Evolutionary conservation across 2,797 vertebrate species (phyloP), one percentile per base, ranked within the genome.

Genomic region (Pelobates cultripes): DNA sequence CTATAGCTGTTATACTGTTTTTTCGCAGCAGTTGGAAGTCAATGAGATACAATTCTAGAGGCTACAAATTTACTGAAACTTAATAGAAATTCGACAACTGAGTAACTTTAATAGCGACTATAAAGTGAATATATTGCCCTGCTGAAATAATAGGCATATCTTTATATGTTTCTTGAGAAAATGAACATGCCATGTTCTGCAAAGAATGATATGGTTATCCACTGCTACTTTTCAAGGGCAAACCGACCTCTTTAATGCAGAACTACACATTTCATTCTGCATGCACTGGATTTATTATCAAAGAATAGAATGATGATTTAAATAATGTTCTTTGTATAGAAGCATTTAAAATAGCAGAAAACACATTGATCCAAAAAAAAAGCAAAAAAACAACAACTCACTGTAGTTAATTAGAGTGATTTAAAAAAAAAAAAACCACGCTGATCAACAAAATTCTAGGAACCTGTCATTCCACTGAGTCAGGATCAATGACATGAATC

Each of bases 401-500:
- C 47, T 28, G 0, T 4, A 67, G 10, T 12, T 14, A 45, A 47
- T 70, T 40, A 73, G 28, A 9, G 28, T 3, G 40, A 28, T 28
- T 28, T 1, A 28, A 28, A 28, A 68, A 7, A 43, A 43, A 47
- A 70, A 51, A 70, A n/a, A n/a, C n/a, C n/a, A n/a, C 28, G 44
- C 45, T 12, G 9, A 12, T 60, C 72, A 74, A 7, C 40, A 43
- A 7, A 42, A n/a, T 61, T 72, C 28, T 43, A 28, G 75, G 60
- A 47, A 77, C 4, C 40, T 28, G 47, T 28, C 55, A 63, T 77
- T 12, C 68, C 17, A 12, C n/a, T 57, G 4, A 81, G 43, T 6
- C 28, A 60, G 53, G 57, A 51, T 8, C n/a, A 61, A 47, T 70
- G 68, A 40, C 10, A 76, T 72, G 14, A 55, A 66, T 82, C 74